phyloP scores from a whole-genome alignment of 2,888 invertebrate species.

The Hyppa rectilinea region DNA sequence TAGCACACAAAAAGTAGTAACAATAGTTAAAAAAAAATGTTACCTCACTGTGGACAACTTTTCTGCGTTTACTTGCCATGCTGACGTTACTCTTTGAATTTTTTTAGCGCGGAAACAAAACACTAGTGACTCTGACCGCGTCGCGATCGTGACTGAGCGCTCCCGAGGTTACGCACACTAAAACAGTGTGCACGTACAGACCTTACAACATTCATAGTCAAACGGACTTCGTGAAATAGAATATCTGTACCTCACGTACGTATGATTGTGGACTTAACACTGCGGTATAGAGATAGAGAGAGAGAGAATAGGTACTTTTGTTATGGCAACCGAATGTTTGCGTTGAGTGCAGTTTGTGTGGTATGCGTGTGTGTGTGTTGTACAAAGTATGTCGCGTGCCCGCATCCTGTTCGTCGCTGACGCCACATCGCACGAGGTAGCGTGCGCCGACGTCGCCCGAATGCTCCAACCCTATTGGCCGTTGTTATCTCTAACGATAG shows the following conservation, averaged over 20 bases:
- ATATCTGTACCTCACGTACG: constrained; percentile 25
- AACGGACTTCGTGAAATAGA: no score
- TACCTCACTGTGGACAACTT: no score
- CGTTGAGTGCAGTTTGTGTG: constrained; percentile 67
- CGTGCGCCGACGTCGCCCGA: constrained; percentile 80
- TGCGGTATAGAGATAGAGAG: constrained; percentile 14
- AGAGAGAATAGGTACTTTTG: constrained; percentile 62
- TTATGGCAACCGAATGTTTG: constrained; percentile 70
- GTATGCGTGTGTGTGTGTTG: constrained; percentile 55
- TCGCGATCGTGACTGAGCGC: no score
- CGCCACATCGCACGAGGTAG: constrained; percentile 87
- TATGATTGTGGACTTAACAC: constrained; percentile 17
- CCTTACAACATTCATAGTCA: no score
- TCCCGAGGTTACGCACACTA: no score
- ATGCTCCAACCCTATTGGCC: constrained; percentile 84
- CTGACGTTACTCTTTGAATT: no score
- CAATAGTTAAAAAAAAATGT: no score
- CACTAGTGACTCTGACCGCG: no score
- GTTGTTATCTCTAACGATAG: constrained; percentile 86
- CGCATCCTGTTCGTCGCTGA: constrained; percentile 88
- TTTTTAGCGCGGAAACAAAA: no score
- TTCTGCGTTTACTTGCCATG: no score
- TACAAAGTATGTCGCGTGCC: constrained; percentile 81
- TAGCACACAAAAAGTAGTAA: no score
- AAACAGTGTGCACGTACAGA: no score